Conservation (phyloP, 2,797 vertebrate genomes). For the Phyllotis vaccarum region DNA sequence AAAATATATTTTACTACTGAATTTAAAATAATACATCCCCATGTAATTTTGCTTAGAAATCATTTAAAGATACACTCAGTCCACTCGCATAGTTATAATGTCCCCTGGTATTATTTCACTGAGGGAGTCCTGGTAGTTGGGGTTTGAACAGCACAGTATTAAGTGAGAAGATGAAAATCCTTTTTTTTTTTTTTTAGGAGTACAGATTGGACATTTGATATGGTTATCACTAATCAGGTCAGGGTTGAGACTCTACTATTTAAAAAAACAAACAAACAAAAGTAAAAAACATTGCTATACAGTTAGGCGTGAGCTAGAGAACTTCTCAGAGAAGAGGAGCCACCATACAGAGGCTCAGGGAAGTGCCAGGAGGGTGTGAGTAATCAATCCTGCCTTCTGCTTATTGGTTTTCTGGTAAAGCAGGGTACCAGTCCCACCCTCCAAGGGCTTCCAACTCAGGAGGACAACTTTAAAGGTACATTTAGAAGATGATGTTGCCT, state of each 20-base stretch:
- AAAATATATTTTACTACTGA: slow-evolving; percentile 50
- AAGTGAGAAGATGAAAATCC: neutral
- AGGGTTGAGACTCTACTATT: neutral
- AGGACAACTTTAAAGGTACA: neutral
- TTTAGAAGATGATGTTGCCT: neutral
- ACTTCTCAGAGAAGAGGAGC: neutral
- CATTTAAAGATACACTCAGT: slow-evolving; percentile 36
- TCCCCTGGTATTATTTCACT: slow-evolving; percentile 12
- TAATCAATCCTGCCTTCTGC: neutral
- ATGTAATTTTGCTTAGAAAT: slow-evolving; percentile 56
- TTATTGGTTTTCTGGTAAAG: neutral
- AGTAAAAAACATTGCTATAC: neutral
- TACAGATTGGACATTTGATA: neutral
- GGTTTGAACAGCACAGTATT: slow-evolving; percentile 10
- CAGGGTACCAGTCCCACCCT: neutral
- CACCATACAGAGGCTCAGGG: neutral
- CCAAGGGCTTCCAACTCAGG: neutral
- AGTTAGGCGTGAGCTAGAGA: neutral
- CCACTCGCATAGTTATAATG: slow-evolving; percentile 49
- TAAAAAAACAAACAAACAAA: neutral
- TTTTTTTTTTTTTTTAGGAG: neutral
- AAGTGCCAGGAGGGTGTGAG: neutral
- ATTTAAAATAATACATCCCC: neutral
- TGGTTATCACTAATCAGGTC: neutral
- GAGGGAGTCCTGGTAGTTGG: neutral